Conservation (phyloP, 2,888 invertebrate genomes). For the Ditula angustiorana region DNA sequence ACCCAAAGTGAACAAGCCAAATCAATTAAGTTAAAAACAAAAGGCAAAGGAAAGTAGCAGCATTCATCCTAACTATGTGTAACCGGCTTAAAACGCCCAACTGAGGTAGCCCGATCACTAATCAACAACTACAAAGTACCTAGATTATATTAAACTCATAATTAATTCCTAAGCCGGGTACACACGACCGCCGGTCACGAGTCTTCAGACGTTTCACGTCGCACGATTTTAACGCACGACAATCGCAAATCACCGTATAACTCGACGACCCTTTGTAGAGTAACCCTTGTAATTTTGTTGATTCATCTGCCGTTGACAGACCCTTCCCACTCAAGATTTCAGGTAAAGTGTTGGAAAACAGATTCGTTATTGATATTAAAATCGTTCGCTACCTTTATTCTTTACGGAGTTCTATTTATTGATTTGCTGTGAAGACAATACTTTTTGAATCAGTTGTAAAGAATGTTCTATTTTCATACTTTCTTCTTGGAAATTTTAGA, state of each 20-base stretch:
- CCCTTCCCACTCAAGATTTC: background rate
- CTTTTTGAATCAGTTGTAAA: too few species aligned
- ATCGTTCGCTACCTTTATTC: slow-evolving; percentile 2
- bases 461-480: too few species aligned
- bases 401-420: slow-evolving; percentile 7
- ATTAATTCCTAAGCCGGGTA: slow-evolving; percentile 39
- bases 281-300: slow-evolving; percentile 30
- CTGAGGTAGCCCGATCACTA: background rate
- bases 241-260: slow-evolving; percentile 22
- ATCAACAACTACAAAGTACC: slow-evolving; percentile 27
- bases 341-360: slow-evolving; percentile 17
- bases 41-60: too few species aligned
- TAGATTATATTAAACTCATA: slow-evolving; percentile 36
- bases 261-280: slow-evolving; percentile 13
- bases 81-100: too few species aligned
- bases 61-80: too few species aligned
- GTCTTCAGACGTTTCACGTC: slow-evolving; percentile 14
- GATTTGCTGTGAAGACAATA: too few species aligned
- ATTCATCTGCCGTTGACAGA: slow-evolving; percentile 23
- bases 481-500: too few species aligned
- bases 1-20: too few species aligned
- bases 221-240: slow-evolving; percentile 48
- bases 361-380: slow-evolving; percentile 8
- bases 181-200: slow-evolving; percentile 50
- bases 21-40: too few species aligned